Evolutionary conservation across 1,140 invertebrate species (phyloP).

Genomic region (Drosophila ercepeae): DNA sequence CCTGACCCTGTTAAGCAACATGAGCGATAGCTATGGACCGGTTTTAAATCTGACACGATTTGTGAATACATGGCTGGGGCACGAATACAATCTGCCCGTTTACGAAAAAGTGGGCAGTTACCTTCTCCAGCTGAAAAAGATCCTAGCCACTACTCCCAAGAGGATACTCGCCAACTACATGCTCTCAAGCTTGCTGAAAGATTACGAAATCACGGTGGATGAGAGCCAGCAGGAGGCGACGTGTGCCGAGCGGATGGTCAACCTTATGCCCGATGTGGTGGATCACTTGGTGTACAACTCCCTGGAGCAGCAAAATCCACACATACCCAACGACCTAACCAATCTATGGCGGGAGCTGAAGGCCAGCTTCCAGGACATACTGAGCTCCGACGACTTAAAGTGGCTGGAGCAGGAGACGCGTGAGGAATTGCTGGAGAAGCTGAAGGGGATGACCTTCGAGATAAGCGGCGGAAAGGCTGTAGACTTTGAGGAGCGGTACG

Average conservation of each 20-base stretch:
- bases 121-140: constrained; percentile 82
- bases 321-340: constrained; percentile 50
- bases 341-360: constrained; percentile 66
- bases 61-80: constrained; percentile 58
- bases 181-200: constrained; percentile 86
- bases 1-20: constrained; percentile 48
- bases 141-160: constrained; percentile 83
- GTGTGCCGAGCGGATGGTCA: constrained; percentile 46
- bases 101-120: constrained; percentile 74
- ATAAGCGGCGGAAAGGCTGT: constrained; percentile 44
- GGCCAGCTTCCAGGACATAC: constrained; percentile 41
- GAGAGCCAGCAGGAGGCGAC: constrained; percentile 21
- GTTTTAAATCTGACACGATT: constrained; percentile 67
- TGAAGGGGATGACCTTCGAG: constrained; percentile 60
- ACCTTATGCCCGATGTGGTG: constrained; percentile 58
- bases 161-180: constrained; percentile 88
- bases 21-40: constrained; percentile 73
- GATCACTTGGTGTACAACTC: constrained; percentile 59
- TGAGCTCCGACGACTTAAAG: constrained; percentile 10
- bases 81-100: constrained; percentile 64
- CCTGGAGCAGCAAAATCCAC: constrained; percentile 44
- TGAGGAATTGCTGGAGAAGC: constrained; percentile 51
- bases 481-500: constrained; percentile 84
- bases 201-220: constrained; percentile 64
- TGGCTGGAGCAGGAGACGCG: constrained; percentile 61